Evolutionary conservation across 2,888 invertebrate species (phyloP).

Genomic region (Tiliacea aurago): DNA sequence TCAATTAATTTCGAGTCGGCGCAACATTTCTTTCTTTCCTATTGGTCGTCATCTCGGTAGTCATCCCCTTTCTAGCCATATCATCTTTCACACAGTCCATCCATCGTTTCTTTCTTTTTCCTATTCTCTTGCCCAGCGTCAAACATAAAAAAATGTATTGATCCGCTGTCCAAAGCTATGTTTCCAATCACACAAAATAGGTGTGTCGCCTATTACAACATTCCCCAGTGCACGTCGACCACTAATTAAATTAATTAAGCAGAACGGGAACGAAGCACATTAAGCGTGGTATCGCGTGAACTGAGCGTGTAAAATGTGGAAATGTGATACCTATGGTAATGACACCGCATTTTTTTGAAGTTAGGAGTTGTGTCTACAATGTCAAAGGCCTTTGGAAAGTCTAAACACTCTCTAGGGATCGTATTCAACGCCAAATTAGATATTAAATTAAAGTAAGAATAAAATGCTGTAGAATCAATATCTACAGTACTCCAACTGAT

Average conservation of each 20-base stretch:
- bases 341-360: slow-evolving; percentile 38
- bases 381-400: slow-evolving; percentile 48
- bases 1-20: too few relatives aligned
- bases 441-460: not conserved
- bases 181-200: slow-evolving; percentile 65
- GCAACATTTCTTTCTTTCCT: too few relatives aligned
- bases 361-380: not conserved
- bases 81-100: too few relatives aligned
- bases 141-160: slow-evolving; percentile 28
- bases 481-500: too few relatives aligned
- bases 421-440: slow-evolving; percentile 15
- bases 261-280: slow-evolving; percentile 74
- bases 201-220: slow-evolving; percentile 74
- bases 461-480: too few relatives aligned
- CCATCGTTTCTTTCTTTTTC: too few relatives aligned
- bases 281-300: slow-evolving; percentile 68
- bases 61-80: too few relatives aligned
- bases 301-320: slow-evolving; percentile 63
- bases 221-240: slow-evolving; percentile 72
- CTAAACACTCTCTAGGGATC: not conserved
- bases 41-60: too few relatives aligned
- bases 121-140: not conserved
- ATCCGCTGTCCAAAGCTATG: slow-evolving; percentile 45
- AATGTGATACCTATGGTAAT: slow-evolving; percentile 57
- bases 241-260: slow-evolving; percentile 83